phyloP scores from a whole-genome alignment of 2,888 invertebrate species.

The Lissonota sp. region DNA sequence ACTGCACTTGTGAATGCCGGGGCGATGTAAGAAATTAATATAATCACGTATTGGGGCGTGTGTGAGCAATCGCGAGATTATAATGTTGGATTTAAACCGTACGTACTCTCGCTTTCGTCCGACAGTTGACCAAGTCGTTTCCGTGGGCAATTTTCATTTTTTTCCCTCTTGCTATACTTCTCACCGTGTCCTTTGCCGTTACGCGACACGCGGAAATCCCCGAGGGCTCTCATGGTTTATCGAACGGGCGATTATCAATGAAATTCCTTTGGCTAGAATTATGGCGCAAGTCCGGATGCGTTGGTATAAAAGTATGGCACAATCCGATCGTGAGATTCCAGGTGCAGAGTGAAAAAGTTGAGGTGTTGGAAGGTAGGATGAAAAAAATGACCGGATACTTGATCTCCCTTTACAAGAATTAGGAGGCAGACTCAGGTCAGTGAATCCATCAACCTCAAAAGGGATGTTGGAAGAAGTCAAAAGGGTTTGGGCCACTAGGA shows the following conservation, averaged over 20 bases:
- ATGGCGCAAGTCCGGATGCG: slow-evolving; percentile 16
- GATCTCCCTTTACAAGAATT: too few relatives aligned
- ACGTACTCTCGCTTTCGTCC: slow-evolving; percentile 25
- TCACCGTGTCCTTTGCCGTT: slow-evolving; percentile 54
- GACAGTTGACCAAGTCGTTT: slow-evolving; percentile 42
- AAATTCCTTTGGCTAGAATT: slow-evolving; percentile 41
- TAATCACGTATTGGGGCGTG: slow-evolving; percentile 56
- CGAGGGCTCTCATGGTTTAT: slow-evolving; percentile 28
- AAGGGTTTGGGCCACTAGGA: too few relatives aligned
- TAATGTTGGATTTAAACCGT: neutral
- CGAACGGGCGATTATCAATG: slow-evolving; percentile 51
- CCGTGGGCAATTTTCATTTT: slow-evolving; percentile 41
- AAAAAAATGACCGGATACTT: too few relatives aligned
- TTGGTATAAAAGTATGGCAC: too few relatives aligned
- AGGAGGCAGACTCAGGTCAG: too few relatives aligned
- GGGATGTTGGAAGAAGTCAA: too few relatives aligned
- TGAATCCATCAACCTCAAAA: too few relatives aligned
- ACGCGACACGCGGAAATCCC: slow-evolving; percentile 53
- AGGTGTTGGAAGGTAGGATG: too few relatives aligned
- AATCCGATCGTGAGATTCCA: too few relatives aligned
- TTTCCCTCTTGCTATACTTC: neutral
- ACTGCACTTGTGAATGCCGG: slow-evolving; percentile 35
- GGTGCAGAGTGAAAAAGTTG: too few relatives aligned
- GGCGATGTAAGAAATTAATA: slow-evolving; percentile 49
- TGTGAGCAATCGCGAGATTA: slow-evolving; percentile 34